Percentiles rank a stretch among this genome's conserved stretches.
phyloP scores from a whole-genome alignment of 1,140 invertebrate genomes.

The Araneus ventricosus region DNA sequence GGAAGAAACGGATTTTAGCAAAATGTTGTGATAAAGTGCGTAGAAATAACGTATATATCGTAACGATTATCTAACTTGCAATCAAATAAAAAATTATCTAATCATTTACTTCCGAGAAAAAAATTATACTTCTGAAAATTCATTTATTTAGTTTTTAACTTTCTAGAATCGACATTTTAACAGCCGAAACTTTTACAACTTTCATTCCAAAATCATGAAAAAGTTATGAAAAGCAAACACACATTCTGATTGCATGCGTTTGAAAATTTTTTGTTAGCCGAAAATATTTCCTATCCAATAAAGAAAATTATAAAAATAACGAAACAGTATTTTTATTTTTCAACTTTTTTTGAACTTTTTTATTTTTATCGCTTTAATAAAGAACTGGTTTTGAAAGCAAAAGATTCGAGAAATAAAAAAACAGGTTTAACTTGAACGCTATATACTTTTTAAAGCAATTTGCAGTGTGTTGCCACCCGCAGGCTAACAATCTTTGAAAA shows the following conservation, averaged over 20 bases:
- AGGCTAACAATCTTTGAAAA: conserved; percentile 42
- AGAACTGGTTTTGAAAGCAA: background rate
- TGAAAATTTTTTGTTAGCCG: background rate
- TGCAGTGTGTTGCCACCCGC: background rate
- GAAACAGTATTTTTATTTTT: background rate
- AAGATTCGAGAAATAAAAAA: background rate
- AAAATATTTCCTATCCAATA: conserved; percentile 16
- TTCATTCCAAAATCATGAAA: background rate
- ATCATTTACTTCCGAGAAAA: background rate
- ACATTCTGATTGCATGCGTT: background rate
- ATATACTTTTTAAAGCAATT: conserved; percentile 57
- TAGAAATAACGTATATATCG: too few relatives aligned
- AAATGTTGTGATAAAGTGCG: too few relatives aligned
- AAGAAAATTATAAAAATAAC: conserved; percentile 28
- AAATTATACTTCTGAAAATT: background rate
- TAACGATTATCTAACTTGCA: background rate
- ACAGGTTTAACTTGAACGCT: background rate
- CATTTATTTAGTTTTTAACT: background rate
- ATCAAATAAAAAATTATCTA: conserved; percentile 19
- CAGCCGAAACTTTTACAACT: conserved; percentile 10
- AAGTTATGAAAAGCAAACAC: background rate
- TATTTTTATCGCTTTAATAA: background rate
- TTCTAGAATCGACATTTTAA: background rate
- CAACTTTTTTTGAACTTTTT: background rate
- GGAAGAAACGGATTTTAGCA: too few relatives aligned